A percentile compares a stretch with the other conserved stretches of the same genome.
Conservation (phyloP, 2,888 invertebrate genomes). For the Crepidodera aurea region DNA sequence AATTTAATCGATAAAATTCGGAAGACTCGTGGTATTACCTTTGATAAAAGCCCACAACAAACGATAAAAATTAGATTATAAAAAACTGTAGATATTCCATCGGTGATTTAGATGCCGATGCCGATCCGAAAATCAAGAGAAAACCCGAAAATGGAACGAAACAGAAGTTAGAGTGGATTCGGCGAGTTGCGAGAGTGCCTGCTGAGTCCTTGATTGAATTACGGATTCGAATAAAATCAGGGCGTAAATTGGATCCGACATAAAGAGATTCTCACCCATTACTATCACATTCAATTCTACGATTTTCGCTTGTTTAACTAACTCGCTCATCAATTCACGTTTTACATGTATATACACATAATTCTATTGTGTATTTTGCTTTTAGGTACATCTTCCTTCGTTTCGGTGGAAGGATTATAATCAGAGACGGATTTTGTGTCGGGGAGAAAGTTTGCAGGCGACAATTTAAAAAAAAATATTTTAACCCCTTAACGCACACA, state of each 20-base stretch:
- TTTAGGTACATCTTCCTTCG: not conserved
- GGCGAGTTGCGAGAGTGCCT: constrained; percentile 43
- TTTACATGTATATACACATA: constrained; percentile 1
- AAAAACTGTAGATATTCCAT: too few relatives aligned
- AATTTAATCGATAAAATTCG: too few relatives aligned
- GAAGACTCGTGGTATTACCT: too few relatives aligned
- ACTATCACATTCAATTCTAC: constrained; percentile 59
- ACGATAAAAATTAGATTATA: too few relatives aligned
- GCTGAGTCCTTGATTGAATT: constrained; percentile 58
- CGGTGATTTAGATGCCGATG: not conserved
- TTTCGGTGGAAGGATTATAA: not conserved
- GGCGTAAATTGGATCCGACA: constrained; percentile 59
- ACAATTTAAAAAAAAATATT: too few relatives aligned
- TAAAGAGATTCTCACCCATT: constrained; percentile 61
- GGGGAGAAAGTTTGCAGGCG: too few relatives aligned
- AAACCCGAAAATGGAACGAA: constrained; percentile 14
- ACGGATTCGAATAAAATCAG: constrained; percentile 61
- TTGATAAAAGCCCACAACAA: too few relatives aligned
- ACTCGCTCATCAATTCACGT: constrained; percentile 39
- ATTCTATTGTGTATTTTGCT: constrained; percentile 18
- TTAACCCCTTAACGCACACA: too few relatives aligned
- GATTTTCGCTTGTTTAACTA: constrained; percentile 41
- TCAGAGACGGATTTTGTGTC: too few relatives aligned
- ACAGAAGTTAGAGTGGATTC: constrained; percentile 25
- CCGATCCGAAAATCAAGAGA: constrained; percentile 11